Base-by-base conservation (phyloP, 1,140 invertebrate species). In the Amphibalanus amphitrite region DNA sequence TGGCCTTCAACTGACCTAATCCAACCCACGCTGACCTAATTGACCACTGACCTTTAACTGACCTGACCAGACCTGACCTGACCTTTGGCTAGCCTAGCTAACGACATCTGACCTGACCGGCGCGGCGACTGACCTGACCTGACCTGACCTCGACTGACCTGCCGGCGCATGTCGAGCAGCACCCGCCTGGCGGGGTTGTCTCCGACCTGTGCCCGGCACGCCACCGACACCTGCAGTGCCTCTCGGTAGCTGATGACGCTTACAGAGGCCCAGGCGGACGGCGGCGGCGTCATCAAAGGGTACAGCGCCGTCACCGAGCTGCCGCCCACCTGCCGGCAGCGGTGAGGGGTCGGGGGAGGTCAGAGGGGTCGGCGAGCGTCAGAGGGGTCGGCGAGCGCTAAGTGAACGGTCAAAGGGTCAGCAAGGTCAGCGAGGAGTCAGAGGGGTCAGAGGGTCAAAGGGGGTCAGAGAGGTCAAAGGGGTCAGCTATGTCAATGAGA, bases 261-360 rank as follows among this genome's bases (percentile, higher is more conserved):
- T 1, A 59, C 47, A 8, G 47, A 59, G 6, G 20, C 47, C 47
- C 10, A 13, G 47, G 47, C 47, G 6, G 47, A 20, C 47, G 47
- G 47, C 17, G 47, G 47, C 6, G 47, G 47, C 47, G 47, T 13
- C 47, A 20, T 23, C 47, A 59, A 20, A 76, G 72, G 77, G 76
- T 38, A 80, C 75, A 28, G 77, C 78, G 6, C 77, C 80, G 47
- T 59, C 47, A 59, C 47, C 47, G 47, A 20, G 47, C 47, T 59
- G 47, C 47, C 47, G 47, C 6, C 47, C 47, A 59, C 47, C 47
- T 59, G 47, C 1, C 17, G 47, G 15, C 33, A 59, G 10, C 38
- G 38, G 38, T 38, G 38, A 38, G 38, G 38, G 6, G 38, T 17
- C 33, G 33, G 33, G 33, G 33, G 4, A 38, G 15, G 33, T 38